Evolutionary conservation across 2,113 vertebrate genomes (phyloP), one percentile per base, ranked within the genome.

Genomic region (Leptosomus discolor): DNA sequence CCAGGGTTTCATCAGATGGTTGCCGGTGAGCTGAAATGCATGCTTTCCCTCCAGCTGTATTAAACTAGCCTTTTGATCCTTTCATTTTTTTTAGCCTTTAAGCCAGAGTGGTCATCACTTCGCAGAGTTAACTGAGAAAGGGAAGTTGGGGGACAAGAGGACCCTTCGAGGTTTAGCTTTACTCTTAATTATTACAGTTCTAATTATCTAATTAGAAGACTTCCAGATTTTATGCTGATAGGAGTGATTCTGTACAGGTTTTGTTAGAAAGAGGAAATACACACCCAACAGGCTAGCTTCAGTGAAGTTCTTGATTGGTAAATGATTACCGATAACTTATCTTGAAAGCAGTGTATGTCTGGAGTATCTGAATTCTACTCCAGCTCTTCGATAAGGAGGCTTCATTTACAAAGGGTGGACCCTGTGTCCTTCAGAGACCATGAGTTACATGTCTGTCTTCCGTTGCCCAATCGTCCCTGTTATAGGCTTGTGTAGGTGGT

Each of bases 21-120:
- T 95, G 97, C 97, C 97, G 97, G 94, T 90, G 96, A 97, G 91
- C 94, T 93, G 97, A 97, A 97, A 95, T 95, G 96, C 97, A 97
- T 98, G 98, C 97, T 97, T 97, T 94, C 96, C 98, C 97, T 97
- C 96, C 95, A 98, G 96, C 98, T 96, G 88, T 97, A 97, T 96
- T 85, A 96, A 97, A 95, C 80, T 58, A 61, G 85, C 93, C 95
- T 97, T 97, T 97, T 97, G 97, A 97, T 97, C 95, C 94, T 91
- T 92, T 86, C 81, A 84, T 58, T 92, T 93, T 94, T 94, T 87
- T 85, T 56, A 97, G 97, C 98, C 94, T 88, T 81, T 94, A 94
- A 95, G 94, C 97, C 96, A 92, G 85, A 82, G 93, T 97, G 94
- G 94, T 97, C 96, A 97, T 98, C 97, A 97, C 97, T 97, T 96